phyloP scores from a whole-genome alignment of 2,113 vertebrate species.

The Gnathonemus echidnorhynchus region DNA sequence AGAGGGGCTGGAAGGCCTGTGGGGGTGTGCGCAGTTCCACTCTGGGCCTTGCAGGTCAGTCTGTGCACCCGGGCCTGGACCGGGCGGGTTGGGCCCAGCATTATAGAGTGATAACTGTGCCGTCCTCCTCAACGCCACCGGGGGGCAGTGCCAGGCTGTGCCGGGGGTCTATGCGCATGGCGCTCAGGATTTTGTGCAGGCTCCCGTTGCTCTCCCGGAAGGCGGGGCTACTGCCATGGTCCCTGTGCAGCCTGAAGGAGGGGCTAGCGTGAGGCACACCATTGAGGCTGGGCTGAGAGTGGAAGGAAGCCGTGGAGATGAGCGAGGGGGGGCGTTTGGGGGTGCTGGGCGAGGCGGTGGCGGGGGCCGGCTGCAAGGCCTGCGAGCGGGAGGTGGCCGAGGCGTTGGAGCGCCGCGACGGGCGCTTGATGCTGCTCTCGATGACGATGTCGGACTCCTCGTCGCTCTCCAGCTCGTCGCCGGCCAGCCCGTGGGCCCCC shows the following conservation, averaged over 20 bases:
- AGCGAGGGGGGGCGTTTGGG: conserved; percentile 53
- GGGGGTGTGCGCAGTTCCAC: conserved; percentile 31
- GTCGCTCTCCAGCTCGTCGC: conserved; percentile 88
- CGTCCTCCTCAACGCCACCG: conserved; percentile 90
- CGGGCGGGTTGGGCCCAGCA: conserved; percentile 12
- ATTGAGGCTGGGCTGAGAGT: conserved; percentile 72
- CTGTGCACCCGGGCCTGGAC: conserved; percentile 38
- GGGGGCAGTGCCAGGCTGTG: conserved; percentile 84
- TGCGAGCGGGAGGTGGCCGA: conserved; percentile 40
- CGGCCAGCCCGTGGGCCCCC: conserved; percentile 70
- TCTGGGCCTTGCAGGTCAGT: conserved; percentile 46
- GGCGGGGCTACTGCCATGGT: conserved; percentile 63
- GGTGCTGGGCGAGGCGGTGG: conserved; percentile 49
- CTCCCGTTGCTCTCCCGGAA: conserved; percentile 81
- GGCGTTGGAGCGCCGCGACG: conserved; percentile 58
- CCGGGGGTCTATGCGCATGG: conserved; percentile 84
- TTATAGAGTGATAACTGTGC: conserved; percentile 95
- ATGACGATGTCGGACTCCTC: conserved; percentile 92
- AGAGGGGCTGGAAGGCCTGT: conserved; percentile 19
- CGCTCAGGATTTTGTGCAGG: conserved; percentile 85
- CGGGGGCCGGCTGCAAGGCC: conserved; percentile 32
- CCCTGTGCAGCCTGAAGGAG: conserved; percentile 72
- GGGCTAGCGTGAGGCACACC: conserved; percentile 63
- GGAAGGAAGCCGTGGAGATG: conserved; percentile 66
- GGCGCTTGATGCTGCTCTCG: conserved; percentile 74